phyloP scores from a whole-genome alignment of 2,797 vertebrate species.

The Apodemus agrarius region DNA sequence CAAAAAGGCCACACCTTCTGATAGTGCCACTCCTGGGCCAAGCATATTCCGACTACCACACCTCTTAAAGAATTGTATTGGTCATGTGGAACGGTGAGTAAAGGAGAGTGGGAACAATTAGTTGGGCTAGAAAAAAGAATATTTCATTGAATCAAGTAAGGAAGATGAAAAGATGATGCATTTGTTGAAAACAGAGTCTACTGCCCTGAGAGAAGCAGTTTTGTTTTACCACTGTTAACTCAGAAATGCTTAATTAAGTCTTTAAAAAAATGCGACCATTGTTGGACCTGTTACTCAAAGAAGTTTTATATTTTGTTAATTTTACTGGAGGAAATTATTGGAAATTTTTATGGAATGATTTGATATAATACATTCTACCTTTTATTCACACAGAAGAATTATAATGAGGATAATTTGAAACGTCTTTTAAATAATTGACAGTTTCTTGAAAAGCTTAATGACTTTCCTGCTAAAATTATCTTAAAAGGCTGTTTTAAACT shows the following conservation, averaged over 20 bases:
- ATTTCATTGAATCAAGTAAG: background rate
- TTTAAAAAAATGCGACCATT: conserved; percentile 42
- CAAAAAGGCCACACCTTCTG: background rate
- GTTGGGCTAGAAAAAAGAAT: background rate
- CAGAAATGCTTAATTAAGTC: conserved; percentile 21
- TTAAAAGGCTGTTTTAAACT: conserved; percentile 71
- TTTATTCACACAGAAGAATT: conserved; percentile 1
- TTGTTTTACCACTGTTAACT: conserved; percentile 20
- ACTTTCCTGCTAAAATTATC: conserved; percentile 64
- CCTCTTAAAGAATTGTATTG: background rate
- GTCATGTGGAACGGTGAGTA: conserved; percentile 28
- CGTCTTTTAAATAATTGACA: conserved; percentile 50
- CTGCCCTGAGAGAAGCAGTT: background rate
- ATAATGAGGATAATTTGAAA: background rate
- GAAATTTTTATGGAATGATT: conserved; percentile 3
- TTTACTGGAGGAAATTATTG: conserved; percentile 47
- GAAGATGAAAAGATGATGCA: background rate
- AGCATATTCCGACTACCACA: background rate
- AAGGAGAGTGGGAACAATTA: background rate
- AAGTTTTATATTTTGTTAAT: conserved; percentile 59
- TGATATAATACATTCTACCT: background rate
- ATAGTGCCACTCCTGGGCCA: background rate
- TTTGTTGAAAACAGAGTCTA: conserved; percentile 12
- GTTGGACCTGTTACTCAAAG: conserved; percentile 11
- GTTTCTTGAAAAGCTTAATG: conserved; percentile 69